Evolutionary conservation across 2,888 invertebrate species (phyloP), one percentile per base, ranked within the genome.

Genomic region (Papilio protenor): DNA sequence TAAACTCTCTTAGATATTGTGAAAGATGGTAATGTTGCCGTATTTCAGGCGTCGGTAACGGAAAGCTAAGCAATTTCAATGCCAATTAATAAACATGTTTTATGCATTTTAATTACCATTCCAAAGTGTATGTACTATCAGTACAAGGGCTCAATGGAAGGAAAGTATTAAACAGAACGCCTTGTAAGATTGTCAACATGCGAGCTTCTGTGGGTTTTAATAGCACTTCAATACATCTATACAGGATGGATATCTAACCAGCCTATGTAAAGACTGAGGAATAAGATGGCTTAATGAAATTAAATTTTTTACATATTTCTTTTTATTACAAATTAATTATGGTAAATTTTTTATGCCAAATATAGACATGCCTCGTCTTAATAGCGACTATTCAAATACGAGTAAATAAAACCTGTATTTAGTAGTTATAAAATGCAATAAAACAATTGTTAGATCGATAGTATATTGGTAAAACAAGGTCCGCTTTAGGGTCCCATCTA

Each of bases 401-500:
- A 70, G 18, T 52, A 52, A 47, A 10, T 8, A 2, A 69, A 69
- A 33, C 49, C 52, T 10, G 66, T 57, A 45, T 57, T 45, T 69
- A 52, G 27, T 49, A 76, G 61, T 72, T 73, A 73, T 8, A 33
- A 52, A 11, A n/a, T 45, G 69, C 69, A 73, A 73, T 69, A 69
- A 69, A 73, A 73, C 73, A 59, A 55, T 73, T 73, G 21, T 33
- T 69, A n/a, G 3, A 8, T 40, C 49, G 55, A 27, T 73, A n/a
- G 57, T 69, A 47, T 64, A 69, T 40, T 45, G 77, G 73, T 69
- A 73, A 66, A 76, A 73, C 76, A 80, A 79, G 77, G 79, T 74
- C 80, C 79, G 77, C 80, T 82, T 79, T 83, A 81, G 80, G 76
- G 75, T 80, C 81, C 83, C 82, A 75, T 80, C 80, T 71, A 89